Base-by-base conservation (phyloP, 2,113 vertebrate genomes). In the Chunga burmeisteri region DNA sequence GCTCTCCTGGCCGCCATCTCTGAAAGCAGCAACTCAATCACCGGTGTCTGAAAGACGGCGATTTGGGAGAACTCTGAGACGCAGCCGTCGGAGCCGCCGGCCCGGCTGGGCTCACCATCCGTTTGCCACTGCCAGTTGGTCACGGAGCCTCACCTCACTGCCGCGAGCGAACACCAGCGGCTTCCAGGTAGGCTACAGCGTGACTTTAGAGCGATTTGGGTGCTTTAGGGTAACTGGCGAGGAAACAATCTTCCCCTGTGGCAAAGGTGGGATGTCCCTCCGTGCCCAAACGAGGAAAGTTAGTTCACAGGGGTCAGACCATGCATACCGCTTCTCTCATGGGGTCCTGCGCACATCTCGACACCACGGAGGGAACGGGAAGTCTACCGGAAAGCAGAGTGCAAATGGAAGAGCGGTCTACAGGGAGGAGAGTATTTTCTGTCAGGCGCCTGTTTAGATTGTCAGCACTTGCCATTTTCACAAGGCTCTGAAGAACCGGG, bases 151-250 rank as follows among this genome's bases (percentile, higher is more conserved):
- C 70, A 16, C 6, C 34, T 58, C 73, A 38, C 20, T 20, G 30
- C 0, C 0, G 20, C 52, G 52, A 59, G n/a, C 2, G 32, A 75
- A 26, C 44, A 42, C 42, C 34, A 50, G 0, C 32, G 11, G 6
- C 52, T 85, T 71, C 78, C 11, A 29, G 22, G 38, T 13, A 63
- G 52, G 73, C 30, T 81, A 3, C 1, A 0, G 13, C 4, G 32
- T 7, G n/a, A 63, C 50, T 82, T 63, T 0, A 21, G 65, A 85
- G 56, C 21, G 16, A 4, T 26, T 63, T 18, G 29, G 9, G 13
- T 9, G 62, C n/a, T 81, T 67, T 22, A 34, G 32, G 46, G 50
- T 32, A 49, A 59, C 17, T 47, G 50, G 5, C 34, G 65, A 19
- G 49, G 18, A 49, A 70, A 61, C 10, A 6, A 0, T 14, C 20